A percentile compares a stretch with the other conserved stretches of the same genome.
These are phyloP conservation scores for Alsophila aescularia DNA, from an alignment of 2,888 invertebrate genomes.

Conservation along the genomic window DNA sequence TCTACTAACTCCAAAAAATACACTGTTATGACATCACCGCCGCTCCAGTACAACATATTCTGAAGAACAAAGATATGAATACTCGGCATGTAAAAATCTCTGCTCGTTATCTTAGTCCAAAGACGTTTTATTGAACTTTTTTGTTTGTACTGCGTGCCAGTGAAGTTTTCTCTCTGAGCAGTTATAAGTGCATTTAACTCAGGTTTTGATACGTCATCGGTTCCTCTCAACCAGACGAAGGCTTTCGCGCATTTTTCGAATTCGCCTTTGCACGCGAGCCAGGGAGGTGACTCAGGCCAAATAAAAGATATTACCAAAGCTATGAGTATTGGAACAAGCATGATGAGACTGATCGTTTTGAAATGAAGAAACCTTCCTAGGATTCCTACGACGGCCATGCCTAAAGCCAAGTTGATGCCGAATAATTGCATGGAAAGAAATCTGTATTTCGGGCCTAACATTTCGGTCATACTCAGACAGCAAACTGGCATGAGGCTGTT, in stretches of 20 bases:
- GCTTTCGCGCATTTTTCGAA: too few relatives aligned
- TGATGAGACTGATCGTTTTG: slow-evolving; percentile 30
- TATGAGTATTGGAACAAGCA: slow-evolving; percentile 22
- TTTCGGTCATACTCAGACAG: too few relatives aligned
- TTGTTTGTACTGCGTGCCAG: background rate
- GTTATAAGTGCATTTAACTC: slow-evolving; percentile 35
- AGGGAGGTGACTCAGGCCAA: too few relatives aligned
- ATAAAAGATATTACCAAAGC: slow-evolving; percentile 26
- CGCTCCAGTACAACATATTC: slow-evolving; percentile 14
- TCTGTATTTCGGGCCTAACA: too few relatives aligned
- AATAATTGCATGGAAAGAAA: too few relatives aligned
- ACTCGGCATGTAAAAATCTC: slow-evolving; percentile 21
- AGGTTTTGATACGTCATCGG: slow-evolving; percentile 25
- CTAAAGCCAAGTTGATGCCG: too few relatives aligned
- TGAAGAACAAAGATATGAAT: slow-evolving; percentile 19
- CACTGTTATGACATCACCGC: background rate
- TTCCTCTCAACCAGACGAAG: too few relatives aligned
- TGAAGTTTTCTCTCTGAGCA: slow-evolving; percentile 26
- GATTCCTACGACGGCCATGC: slow-evolving; percentile 30
- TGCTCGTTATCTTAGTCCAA: slow-evolving; percentile 14
- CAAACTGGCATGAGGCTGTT: slow-evolving; percentile 35
- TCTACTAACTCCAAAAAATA: slow-evolving; percentile 15
- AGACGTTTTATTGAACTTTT: background rate
- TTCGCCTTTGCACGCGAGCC: too few relatives aligned
- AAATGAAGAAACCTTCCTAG: too few relatives aligned